A percentile compares a stretch with the other conserved stretches of the same genome.
phyloP scores from a whole-genome alignment of 2,113 vertebrate genomes.

The Bungarus multicinctus region DNA sequence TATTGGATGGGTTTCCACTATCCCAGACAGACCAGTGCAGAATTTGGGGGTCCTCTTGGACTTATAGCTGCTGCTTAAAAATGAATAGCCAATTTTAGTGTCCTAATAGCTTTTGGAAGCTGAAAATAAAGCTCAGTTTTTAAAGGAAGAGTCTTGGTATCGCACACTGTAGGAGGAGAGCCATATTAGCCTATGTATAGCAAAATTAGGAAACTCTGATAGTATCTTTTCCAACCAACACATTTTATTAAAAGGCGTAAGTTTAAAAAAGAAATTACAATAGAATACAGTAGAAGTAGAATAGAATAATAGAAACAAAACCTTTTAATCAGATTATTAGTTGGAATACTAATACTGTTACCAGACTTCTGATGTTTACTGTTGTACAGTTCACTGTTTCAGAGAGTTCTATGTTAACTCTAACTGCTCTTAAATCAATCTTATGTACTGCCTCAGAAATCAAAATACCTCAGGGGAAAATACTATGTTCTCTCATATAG shows the following conservation, averaged over 20 bases:
- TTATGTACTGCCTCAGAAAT: not conserved
- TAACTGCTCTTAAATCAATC: not conserved
- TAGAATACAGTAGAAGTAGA: not conserved
- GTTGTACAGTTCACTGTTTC: not conserved
- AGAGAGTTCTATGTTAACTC: not conserved
- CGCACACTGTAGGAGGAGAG: not conserved
- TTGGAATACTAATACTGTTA: not conserved
- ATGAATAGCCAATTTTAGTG: not conserved
- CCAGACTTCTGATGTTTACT: not conserved
- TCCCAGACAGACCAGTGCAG: too few species aligned
- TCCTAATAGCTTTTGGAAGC: not conserved
- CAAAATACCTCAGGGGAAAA: not conserved
- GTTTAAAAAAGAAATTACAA: not conserved
- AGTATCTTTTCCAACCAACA: not conserved
- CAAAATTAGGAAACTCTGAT: not conserved
- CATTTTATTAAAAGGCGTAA: not conserved
- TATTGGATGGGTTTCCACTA: too few species aligned
- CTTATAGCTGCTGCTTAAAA: not conserved
- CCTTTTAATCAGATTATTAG: not conserved
- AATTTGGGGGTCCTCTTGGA: too few species aligned
- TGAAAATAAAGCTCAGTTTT: not conserved
- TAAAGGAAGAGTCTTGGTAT: not conserved
- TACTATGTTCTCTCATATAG: slow-evolving; percentile 62
- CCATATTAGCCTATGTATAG: not conserved
- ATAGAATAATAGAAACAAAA: not conserved